Percentiles rank a stretch among this genome's conserved stretches.
These are phyloP conservation scores for Cyclophora punctaria DNA, from an alignment of 2,888 invertebrate genomes.

Conservation along the genomic window DNA sequence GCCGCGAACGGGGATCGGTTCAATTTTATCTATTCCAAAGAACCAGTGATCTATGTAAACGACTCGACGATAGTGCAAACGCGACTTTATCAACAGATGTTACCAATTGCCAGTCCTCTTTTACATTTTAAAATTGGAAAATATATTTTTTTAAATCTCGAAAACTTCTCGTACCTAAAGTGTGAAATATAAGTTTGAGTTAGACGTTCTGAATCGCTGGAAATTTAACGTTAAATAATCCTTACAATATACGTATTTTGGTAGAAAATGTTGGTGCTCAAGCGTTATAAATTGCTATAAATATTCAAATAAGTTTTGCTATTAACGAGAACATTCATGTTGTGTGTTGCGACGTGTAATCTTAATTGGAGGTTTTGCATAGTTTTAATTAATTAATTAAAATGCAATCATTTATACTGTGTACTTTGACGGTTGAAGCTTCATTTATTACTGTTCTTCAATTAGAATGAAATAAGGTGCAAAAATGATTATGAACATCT, in stretches of 20 bases:
- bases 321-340: constrained; percentile 35
- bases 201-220: no score
- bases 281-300: constrained; percentile 31
- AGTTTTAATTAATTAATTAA: constrained; percentile 28
- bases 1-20: constrained; percentile 30
- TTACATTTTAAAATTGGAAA: constrained; percentile 42
- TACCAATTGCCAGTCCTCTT: constrained; percentile 34
- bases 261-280: no score
- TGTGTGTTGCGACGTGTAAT: constrained; percentile 32
- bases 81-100: constrained; percentile 45
- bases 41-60: constrained; percentile 40
- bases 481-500: no score
- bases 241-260: no score
- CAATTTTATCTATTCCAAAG: constrained; percentile 37
- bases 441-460: no score
- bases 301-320: constrained; percentile 51
- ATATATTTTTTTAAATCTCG: no score
- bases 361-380: constrained; percentile 37
- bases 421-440: no score
- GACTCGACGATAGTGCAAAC: constrained; percentile 35
- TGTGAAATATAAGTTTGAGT: no score
- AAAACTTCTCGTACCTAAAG: no score
- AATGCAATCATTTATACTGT: constrained; percentile 5
- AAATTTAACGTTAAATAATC: no score
- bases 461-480: no score